Percentiles rank a stretch among this genome's conserved stretches.
Conservation (phyloP, 2,888 invertebrate species). For the Campopleginae sp. region DNA sequence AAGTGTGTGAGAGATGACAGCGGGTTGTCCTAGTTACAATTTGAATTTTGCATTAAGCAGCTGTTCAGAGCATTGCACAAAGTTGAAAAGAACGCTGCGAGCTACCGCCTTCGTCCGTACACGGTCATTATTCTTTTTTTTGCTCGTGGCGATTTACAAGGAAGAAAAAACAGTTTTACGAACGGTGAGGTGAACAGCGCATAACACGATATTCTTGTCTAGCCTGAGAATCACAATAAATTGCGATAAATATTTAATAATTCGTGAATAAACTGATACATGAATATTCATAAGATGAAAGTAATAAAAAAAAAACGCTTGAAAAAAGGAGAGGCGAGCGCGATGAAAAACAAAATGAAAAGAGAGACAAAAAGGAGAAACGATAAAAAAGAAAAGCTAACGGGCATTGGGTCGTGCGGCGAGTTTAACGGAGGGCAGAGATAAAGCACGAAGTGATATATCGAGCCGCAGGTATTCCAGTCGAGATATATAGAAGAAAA, state of each 20-base stretch:
- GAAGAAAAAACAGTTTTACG: not conserved
- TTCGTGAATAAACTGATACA: not conserved
- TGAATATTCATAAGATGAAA: not conserved
- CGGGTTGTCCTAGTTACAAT: not conserved
- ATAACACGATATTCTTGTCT: not conserved
- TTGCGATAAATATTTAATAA: not conserved
- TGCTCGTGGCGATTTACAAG: not conserved
- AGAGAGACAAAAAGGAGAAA: not conserved
- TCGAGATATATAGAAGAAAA: conserved; percentile 13
- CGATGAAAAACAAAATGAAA: not conserved
- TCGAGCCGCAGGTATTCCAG: conserved; percentile 6
- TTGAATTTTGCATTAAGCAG: not conserved
- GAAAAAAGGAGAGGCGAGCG: not conserved
- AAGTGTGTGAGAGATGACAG: not conserved
- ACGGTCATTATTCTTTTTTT: not conserved
- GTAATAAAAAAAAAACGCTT: not conserved
- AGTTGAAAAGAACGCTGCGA: not conserved
- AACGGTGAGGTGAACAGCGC: not conserved
- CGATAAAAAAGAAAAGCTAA: not conserved
- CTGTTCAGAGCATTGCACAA: not conserved
- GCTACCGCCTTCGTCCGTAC: not conserved
- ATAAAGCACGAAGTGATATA: conserved; percentile 41
- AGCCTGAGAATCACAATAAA: not conserved
- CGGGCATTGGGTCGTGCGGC: conserved; percentile 39
- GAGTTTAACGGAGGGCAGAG: conserved; percentile 43